Conservation (phyloP, 2,797 vertebrate genomes). For the Xiphorhynchus erythropygius region DNA sequence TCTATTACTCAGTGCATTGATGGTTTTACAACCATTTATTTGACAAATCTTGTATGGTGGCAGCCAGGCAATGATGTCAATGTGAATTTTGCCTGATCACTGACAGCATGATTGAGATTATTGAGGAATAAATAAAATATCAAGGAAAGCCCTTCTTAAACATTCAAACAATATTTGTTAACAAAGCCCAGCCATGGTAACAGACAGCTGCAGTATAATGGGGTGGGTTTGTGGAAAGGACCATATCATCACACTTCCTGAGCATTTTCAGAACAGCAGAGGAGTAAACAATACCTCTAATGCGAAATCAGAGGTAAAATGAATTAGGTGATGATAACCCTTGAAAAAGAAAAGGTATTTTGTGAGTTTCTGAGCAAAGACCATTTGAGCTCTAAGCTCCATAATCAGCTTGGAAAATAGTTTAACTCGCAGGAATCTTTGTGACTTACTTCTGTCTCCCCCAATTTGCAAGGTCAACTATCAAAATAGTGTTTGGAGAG, state of each 20-base stretch:
- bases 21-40: background rate
- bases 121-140: background rate
- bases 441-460: conserved; percentile 52
- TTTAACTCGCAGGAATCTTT: conserved; percentile 38
- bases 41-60: background rate
- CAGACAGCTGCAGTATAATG: background rate
- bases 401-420: conserved; percentile 64
- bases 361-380: conserved; percentile 51
- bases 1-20: background rate
- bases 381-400: conserved; percentile 43
- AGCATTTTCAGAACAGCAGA: conserved; percentile 6
- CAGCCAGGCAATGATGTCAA: background rate
- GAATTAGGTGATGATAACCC: conserved; percentile 39
- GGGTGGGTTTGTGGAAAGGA: background rate
- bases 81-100: background rate
- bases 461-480: background rate
- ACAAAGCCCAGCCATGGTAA: background rate
- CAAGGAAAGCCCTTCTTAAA: background rate
- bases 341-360: conserved; percentile 51
- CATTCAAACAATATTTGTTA: background rate
- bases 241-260: background rate
- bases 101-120: background rate
- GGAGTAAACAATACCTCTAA: conserved; percentile 48
- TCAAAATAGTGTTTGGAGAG: background rate
- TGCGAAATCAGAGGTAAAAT: conserved; percentile 10